phyloP scores from a whole-genome alignment of 2,113 vertebrate genomes.

The Orycteropus afer region DNA sequence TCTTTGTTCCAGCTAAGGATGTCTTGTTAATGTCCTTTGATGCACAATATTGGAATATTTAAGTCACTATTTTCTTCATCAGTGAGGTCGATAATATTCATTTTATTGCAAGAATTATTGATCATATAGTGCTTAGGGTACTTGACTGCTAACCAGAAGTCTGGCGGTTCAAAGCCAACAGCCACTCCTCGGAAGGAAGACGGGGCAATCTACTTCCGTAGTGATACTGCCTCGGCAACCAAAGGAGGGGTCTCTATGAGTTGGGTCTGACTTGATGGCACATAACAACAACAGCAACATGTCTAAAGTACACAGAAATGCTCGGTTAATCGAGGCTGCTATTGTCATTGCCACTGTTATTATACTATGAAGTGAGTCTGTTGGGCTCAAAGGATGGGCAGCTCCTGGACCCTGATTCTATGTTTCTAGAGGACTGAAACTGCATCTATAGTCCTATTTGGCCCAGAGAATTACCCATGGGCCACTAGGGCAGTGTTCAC shows the following conservation, averaged over 20 bases:
- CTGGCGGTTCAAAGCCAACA: too few species aligned
- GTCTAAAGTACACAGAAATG: background rate
- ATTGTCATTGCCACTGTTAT: fast-evolving
- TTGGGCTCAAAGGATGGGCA: background rate
- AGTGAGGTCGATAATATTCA: background rate
- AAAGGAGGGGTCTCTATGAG: too few species aligned
- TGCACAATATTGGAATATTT: background rate
- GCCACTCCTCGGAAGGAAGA: too few species aligned
- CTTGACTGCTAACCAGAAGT: too few species aligned
- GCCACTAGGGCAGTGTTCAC: background rate
- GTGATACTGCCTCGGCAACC: too few species aligned
- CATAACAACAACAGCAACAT: too few species aligned
- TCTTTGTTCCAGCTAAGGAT: too few species aligned
- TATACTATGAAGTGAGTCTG: background rate
- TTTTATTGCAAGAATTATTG: background rate
- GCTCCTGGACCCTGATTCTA: background rate
- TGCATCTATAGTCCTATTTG: background rate
- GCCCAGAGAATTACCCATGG: background rate
- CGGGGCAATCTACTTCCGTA: too few species aligned
- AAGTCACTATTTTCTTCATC: background rate
- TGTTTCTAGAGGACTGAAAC: background rate
- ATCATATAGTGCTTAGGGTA: too few species aligned
- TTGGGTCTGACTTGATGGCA: too few species aligned
- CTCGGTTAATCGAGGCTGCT: background rate
- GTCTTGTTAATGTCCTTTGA: background rate